Evolutionary conservation across 2,888 invertebrate species (phyloP).

Genomic region (Agonopterix alstromeriana): DNA sequence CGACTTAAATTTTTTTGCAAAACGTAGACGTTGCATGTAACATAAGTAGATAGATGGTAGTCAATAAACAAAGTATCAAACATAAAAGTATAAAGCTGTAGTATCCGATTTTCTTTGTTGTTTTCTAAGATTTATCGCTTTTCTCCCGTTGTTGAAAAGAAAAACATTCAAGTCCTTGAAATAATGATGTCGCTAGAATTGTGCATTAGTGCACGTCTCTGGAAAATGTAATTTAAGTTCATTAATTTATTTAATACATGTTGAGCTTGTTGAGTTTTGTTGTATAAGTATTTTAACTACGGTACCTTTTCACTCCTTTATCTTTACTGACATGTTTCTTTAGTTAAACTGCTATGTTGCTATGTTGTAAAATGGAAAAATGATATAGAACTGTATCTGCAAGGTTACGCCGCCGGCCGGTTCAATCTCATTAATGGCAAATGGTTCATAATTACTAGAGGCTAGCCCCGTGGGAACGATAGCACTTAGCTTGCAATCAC

Average conservation of each 20-base stretch:
- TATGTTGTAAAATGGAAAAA: too few species aligned
- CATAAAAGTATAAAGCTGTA: constrained; percentile 10
- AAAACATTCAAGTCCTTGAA: constrained; percentile 29
- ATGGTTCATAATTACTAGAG: constrained; percentile 16
- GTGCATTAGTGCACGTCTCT: constrained; percentile 35
- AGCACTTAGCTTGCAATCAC: constrained; percentile 51
- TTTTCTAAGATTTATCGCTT: too few species aligned
- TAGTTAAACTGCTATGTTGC: too few species aligned
- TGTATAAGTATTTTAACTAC: too few species aligned
- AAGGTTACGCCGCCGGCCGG: not conserved
- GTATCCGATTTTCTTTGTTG: too few species aligned
- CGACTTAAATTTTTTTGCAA: too few species aligned
- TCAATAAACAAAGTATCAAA: too few species aligned
- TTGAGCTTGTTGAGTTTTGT: constrained; percentile 5
- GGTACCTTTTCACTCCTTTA: too few species aligned
- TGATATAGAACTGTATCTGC: too few species aligned
- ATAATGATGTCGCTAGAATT: constrained; percentile 23
- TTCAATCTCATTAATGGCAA: constrained; percentile 5
- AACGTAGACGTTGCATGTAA: too few species aligned
- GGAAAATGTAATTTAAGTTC: constrained; percentile 35
- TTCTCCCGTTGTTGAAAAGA: constrained; percentile 13
- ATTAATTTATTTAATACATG: constrained; percentile 34
- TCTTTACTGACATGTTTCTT: too few species aligned
- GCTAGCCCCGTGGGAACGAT: constrained; percentile 55
- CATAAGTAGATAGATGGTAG: too few species aligned